Evolutionary conservation across 2,797 vertebrate species (phyloP).

Genomic region (Bryconaethiops microstoma): DNA sequence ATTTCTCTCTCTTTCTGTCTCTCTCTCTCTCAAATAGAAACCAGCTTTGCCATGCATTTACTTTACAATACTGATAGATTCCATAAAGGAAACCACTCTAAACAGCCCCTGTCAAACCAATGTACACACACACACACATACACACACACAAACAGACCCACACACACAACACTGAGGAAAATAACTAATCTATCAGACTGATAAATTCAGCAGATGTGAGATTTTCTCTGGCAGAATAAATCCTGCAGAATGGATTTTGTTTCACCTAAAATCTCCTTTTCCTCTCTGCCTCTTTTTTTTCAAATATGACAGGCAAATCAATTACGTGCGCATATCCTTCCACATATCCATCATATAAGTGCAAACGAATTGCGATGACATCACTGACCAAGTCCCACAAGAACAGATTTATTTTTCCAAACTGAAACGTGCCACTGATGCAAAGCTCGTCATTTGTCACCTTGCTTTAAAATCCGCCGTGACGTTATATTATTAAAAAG

Average conservation of each 20-base stretch:
- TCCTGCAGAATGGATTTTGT: constrained; percentile 80
- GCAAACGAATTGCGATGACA: constrained; percentile 80
- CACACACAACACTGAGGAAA: constrained; percentile 27
- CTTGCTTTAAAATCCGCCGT: constrained; percentile 67
- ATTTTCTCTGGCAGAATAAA: constrained; percentile 74
- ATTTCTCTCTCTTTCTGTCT: not conserved
- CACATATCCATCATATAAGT: constrained; percentile 80
- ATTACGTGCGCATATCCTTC: constrained; percentile 79
- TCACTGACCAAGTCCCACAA: constrained; percentile 69
- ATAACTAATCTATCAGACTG: constrained; percentile 64
- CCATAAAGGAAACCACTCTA: constrained; percentile 44
- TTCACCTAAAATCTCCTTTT: constrained; percentile 78
- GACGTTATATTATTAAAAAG: constrained; percentile 52
- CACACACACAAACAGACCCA: not conserved
- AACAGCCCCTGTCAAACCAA: constrained; percentile 51
- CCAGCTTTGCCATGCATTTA: constrained; percentile 68
- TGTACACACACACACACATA: constrained; percentile 18
- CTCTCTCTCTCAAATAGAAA: constrained; percentile 64
- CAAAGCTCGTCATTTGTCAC: constrained; percentile 58
- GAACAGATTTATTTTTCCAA: constrained; percentile 67
- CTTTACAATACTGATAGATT: constrained; percentile 48
- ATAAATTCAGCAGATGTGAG: constrained; percentile 58
- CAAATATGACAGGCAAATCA: constrained; percentile 79
- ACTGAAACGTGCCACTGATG: constrained; percentile 65
- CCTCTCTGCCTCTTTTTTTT: constrained; percentile 74